phyloP scores from a whole-genome alignment of 2,113 vertebrate species.

The Baryphthengus martii region DNA sequence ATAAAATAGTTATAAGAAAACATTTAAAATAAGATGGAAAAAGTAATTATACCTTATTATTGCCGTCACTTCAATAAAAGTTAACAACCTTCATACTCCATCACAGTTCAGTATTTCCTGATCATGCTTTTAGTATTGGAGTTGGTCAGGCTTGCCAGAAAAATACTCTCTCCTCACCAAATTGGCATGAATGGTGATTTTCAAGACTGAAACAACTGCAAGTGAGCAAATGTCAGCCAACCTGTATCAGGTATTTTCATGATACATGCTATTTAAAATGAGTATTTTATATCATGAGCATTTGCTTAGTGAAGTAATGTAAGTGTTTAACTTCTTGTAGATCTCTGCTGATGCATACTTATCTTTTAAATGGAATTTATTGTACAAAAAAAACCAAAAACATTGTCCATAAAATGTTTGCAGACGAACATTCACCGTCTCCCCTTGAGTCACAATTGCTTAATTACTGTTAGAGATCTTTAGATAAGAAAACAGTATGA shows the following conservation, averaged over 20 bases:
- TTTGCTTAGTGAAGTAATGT: not conserved
- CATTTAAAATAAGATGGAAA: not conserved
- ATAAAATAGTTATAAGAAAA: not conserved
- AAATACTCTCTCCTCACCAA: not conserved
- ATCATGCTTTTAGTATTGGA: not conserved
- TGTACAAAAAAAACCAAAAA: not conserved
- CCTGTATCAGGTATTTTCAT: not conserved
- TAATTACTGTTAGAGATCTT: not conserved
- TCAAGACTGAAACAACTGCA: not conserved
- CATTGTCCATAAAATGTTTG: not conserved
- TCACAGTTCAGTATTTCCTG: not conserved
- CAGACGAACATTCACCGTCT: not conserved
- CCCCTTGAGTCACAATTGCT: not conserved
- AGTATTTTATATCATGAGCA: not conserved
- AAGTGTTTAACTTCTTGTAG: not conserved
- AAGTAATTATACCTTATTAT: not conserved
- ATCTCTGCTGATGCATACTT: not conserved
- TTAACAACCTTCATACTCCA: not conserved
- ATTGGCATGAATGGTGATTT: not conserved
- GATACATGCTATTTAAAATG: not conserved
- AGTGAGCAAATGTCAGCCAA: not conserved
- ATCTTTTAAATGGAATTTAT: not conserved
- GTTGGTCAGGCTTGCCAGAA: not conserved
- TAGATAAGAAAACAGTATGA: not conserved
- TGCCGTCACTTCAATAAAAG: not conserved